phyloP scores from a whole-genome alignment of 35 echinoderm and acorn worm species.

The Nesometra sesokonis region DNA sequence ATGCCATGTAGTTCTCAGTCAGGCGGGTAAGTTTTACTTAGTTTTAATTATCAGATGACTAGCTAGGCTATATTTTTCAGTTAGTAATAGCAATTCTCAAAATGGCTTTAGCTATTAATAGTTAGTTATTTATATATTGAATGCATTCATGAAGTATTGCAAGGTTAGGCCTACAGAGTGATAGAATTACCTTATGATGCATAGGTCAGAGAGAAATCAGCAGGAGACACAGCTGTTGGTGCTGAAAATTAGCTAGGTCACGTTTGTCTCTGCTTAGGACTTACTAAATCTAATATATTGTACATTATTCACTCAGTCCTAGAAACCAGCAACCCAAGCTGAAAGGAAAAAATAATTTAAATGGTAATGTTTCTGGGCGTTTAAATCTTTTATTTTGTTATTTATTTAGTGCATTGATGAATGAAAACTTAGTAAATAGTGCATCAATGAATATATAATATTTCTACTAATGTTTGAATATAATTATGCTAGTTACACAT shows the following conservation, averaged over 20 bases:
- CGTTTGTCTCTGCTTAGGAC: not conserved
- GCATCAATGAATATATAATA: not conserved
- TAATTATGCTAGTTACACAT: too few species aligned
- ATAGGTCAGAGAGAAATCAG: not conserved
- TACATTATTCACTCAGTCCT: not conserved
- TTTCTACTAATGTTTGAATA: not conserved
- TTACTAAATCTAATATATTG: not conserved
- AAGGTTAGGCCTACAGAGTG: not conserved
- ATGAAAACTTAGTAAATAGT: not conserved
- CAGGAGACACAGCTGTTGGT: not conserved
- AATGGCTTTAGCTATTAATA: not conserved
- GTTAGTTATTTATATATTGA: not conserved
- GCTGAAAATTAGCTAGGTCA: not conserved
- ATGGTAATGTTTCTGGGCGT: not conserved
- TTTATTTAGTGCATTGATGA: not conserved
- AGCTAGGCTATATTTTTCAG: not conserved
- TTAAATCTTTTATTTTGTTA: not conserved
- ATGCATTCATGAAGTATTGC: too few species aligned
- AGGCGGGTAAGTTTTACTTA: not conserved
- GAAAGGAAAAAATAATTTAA: not conserved
- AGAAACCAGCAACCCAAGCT: not conserved
- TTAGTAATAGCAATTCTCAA: not conserved
- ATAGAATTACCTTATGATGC: not conserved
- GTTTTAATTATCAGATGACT: not conserved
- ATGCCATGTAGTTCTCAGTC: not conserved